Evolutionary conservation across 1,140 invertebrate genomes (phyloP).

Genomic region (Megalopta genalis): DNA sequence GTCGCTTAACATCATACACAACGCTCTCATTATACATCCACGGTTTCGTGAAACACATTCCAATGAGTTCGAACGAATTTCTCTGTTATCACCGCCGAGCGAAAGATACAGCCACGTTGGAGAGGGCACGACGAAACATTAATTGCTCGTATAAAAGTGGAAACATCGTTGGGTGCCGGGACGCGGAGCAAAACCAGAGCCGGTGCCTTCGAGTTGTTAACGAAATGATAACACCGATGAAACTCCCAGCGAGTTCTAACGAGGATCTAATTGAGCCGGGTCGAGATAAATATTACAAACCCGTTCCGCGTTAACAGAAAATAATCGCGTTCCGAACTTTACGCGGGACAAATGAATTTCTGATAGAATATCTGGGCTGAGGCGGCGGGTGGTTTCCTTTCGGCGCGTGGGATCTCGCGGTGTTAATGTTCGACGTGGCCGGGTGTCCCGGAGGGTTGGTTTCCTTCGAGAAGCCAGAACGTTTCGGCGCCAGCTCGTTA

Average conservation of each 20-base stretch:
- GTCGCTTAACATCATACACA: too few species aligned
- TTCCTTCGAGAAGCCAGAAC: neutral
- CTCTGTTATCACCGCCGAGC: too few species aligned
- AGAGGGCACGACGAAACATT: slow-evolving; percentile 12
- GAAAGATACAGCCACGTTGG: neutral
- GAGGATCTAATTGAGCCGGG: slow-evolving; percentile 19
- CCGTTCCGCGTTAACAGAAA: neutral
- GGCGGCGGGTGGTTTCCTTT: too few species aligned
- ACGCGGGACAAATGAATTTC: slow-evolving; percentile 35
- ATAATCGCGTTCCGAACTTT: slow-evolving; percentile 15
- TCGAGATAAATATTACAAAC: slow-evolving; percentile 36
- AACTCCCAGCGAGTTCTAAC: neutral
- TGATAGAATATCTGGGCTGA: neutral
- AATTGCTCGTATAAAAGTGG: slow-evolving; percentile 22
- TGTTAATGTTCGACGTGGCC: neutral
- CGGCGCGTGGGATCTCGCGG: neutral
- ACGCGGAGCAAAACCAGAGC: too few species aligned
- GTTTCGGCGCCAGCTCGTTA: neutral
- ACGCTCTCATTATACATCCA: too few species aligned
- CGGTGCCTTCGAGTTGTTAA: neutral
- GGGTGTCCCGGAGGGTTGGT: too few species aligned
- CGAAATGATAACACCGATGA: slow-evolving; percentile 13
- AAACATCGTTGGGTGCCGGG: neutral
- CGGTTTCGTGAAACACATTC: too few species aligned
- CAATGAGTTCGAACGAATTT: too few species aligned